These are phyloP conservation scores for Pemphredon lugubris DNA, from an alignment of 2,888 invertebrate species.

Conservation along the genomic window DNA sequence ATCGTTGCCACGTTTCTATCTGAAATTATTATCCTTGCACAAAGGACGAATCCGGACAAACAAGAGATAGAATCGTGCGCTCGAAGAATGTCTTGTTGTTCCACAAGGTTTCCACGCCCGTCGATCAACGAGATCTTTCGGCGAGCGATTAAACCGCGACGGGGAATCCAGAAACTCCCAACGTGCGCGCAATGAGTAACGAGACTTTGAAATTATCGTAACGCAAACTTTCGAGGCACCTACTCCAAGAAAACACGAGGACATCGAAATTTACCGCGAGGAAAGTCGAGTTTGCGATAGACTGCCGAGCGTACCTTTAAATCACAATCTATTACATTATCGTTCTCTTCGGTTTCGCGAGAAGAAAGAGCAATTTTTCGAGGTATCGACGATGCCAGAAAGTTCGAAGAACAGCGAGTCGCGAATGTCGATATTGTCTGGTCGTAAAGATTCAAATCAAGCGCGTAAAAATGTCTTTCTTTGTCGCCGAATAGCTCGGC, in stretches of 20 bases:
- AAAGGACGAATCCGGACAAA: not conserved
- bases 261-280: not conserved
- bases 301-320: not conserved
- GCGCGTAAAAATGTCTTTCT: no score
- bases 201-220: slow-evolving; percentile 7
- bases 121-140: not conserved
- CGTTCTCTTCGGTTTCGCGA: no score
- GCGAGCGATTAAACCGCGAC: not conserved
- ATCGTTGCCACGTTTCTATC: not conserved
- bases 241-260: not conserved
- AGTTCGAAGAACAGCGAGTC: no score
- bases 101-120: not conserved
- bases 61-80: not conserved
- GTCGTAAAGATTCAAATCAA: no score
- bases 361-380: no score
- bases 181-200: not conserved
- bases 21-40: not conserved
- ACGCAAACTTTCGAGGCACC: not conserved
- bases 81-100: not conserved
- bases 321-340: no score
- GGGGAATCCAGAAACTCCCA: not conserved
- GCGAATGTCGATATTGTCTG: no score
- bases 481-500: no score
- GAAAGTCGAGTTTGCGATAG: not conserved
- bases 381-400: no score